Evolutionary conservation across 2,888 invertebrate species (phyloP).

Genomic region (Rhaphigaster nebulosa): DNA sequence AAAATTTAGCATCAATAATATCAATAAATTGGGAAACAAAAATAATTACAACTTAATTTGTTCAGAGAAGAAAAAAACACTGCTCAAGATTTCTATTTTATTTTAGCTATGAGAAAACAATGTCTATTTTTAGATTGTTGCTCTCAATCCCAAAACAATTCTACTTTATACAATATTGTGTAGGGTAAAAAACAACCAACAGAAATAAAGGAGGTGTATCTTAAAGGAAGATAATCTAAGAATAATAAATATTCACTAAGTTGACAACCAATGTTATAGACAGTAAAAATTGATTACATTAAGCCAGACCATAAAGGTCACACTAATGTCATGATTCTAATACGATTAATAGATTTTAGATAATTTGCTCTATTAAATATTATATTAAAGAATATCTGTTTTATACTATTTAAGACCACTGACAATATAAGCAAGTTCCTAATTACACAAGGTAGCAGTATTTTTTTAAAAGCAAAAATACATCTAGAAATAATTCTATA

Average conservation of each 20-base stretch:
- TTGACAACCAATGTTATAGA: neutral
- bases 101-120: slow-evolving; percentile 11
- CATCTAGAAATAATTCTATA: neutral
- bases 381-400: neutral
- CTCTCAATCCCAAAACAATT: slow-evolving; percentile 5
- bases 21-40: neutral
- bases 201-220: neutral
- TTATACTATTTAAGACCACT: neutral
- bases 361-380: neutral
- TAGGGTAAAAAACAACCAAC: neutral
- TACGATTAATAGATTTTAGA: neutral
- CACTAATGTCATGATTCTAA: neutral
- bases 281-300: neutral
- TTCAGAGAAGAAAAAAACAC: neutral
- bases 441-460: neutral
- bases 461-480: neutral
- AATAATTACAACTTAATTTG: neutral
- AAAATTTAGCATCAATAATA: neutral
- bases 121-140: slow-evolving; percentile 20
- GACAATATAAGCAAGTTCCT: neutral
- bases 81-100: neutral
- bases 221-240: neutral
- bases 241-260: neutral
- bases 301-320: neutral
- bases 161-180: neutral